Percentiles rank a stretch among this genome's conserved stretches.
Evolutionary conservation across 2,797 vertebrate species (phyloP).

Genomic region (Tarsius wallacei): DNA sequence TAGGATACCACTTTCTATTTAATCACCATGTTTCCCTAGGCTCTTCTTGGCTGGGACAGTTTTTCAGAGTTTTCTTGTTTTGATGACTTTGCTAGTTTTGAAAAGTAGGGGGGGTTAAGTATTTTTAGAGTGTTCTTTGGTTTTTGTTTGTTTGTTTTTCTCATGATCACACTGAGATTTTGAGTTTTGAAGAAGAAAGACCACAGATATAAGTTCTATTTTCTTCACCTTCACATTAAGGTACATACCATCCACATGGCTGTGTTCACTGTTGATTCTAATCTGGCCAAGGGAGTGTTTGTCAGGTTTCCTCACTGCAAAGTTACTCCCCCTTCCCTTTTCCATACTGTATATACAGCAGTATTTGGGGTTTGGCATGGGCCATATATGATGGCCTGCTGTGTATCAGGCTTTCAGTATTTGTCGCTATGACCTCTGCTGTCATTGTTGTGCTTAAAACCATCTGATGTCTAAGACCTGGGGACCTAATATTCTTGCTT

Average conservation of each 20-base stretch:
- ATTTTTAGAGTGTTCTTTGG: too few relatives aligned
- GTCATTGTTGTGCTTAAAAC: background rate
- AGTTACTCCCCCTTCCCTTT: rapidly evolving
- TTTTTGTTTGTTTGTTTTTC: background rate
- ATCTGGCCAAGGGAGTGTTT: background rate
- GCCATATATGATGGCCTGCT: background rate
- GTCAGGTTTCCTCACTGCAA: background rate
- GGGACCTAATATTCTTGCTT: background rate
- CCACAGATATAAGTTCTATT: background rate
- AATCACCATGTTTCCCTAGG: too few relatives aligned
- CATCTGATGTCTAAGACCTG: background rate
- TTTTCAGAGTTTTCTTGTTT: background rate
- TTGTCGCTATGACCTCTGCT: background rate
- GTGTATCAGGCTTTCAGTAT: background rate
- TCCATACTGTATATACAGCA: rapidly evolving
- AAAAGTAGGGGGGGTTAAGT: too few relatives aligned
- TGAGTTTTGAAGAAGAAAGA: background rate
- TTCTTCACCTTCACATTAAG: background rate
- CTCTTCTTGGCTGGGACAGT: background rate
- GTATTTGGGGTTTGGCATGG: background rate
- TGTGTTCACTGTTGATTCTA: too few relatives aligned
- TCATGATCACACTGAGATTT: background rate
- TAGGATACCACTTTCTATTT: background rate
- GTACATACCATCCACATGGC: too few relatives aligned
- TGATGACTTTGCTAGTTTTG: background rate